These are phyloP conservation scores for Phocides pigmalion DNA, from an alignment of 1,140 invertebrate species.

Conservation along the genomic window DNA sequence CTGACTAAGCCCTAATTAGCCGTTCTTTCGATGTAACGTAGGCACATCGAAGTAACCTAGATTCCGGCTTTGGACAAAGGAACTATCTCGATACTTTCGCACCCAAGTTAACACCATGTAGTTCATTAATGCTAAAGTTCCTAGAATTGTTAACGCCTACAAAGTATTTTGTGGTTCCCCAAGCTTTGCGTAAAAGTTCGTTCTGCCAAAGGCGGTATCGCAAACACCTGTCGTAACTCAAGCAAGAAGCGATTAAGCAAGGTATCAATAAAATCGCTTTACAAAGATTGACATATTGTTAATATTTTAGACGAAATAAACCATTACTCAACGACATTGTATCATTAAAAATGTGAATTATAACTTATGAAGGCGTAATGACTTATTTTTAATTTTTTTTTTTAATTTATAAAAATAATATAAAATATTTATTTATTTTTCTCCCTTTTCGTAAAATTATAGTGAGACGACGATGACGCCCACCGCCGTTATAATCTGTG, in stretches of 20 bases:
- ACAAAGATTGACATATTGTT: too few species aligned
- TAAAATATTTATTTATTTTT: too few species aligned
- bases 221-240: neutral
- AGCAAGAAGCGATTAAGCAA: neutral
- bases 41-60: neutral
- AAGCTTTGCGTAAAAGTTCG: conserved; percentile 15
- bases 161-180: conserved; percentile 11
- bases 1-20: neutral
- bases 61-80: neutral
- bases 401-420: too few species aligned
- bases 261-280: too few species aligned
- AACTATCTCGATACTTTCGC: neutral
- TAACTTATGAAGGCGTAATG: too few species aligned
- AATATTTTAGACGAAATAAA: too few species aligned
- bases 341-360: too few species aligned
- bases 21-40: neutral
- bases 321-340: too few species aligned
- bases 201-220: neutral
- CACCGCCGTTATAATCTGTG: too few species aligned
- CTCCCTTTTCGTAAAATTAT: too few species aligned
- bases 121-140: conserved; percentile 15
- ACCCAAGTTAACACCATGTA: conserved; percentile 1
- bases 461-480: too few species aligned
- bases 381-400: too few species aligned
- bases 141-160: conserved; percentile 10